A percentile compares a stretch with the other conserved stretches of the same genome.
Evolutionary conservation across 2,888 invertebrate genomes (phyloP).

Genomic region (Candidula unifasciata): DNA sequence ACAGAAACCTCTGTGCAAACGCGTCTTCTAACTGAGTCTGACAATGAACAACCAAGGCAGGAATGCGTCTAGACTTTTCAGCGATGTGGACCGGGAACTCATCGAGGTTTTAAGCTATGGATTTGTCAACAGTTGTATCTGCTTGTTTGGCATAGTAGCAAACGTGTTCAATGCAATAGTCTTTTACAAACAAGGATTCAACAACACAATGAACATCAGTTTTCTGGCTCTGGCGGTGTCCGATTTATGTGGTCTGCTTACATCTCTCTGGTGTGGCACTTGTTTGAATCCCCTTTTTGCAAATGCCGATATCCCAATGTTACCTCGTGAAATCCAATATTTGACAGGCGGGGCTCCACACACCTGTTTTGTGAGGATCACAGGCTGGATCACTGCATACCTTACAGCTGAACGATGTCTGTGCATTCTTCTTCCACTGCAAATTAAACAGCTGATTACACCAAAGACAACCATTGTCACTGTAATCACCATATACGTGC

Average conservation of each 20-base stretch:
- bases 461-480: background rate
- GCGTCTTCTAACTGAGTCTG: too few relatives aligned
- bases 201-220: constrained; percentile 33
- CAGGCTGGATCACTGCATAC: constrained; percentile 13
- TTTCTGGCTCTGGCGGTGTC: constrained; percentile 27
- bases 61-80: background rate
- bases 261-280: background rate
- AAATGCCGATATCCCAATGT: background rate
- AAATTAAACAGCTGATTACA: constrained; percentile 13
- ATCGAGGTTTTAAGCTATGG: constrained; percentile 6
- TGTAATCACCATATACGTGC: background rate
- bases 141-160: background rate
- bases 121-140: background rate
- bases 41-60: too few relatives aligned
- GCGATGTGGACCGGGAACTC: background rate
- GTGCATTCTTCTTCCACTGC: constrained; percentile 9
- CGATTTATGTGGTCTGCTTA: constrained; percentile 4
- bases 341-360: background rate
- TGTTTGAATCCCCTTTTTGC: background rate
- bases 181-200: constrained; percentile 26
- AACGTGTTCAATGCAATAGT: constrained; percentile 7
- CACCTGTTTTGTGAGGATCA: background rate
- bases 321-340: background rate
- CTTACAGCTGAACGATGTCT: constrained; percentile 14
- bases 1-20: too few relatives aligned